Percentiles rank a stretch among this genome's conserved stretches.
Conservation (phyloP, 2,888 invertebrate genomes). For the Drosophila anomalata region DNA sequence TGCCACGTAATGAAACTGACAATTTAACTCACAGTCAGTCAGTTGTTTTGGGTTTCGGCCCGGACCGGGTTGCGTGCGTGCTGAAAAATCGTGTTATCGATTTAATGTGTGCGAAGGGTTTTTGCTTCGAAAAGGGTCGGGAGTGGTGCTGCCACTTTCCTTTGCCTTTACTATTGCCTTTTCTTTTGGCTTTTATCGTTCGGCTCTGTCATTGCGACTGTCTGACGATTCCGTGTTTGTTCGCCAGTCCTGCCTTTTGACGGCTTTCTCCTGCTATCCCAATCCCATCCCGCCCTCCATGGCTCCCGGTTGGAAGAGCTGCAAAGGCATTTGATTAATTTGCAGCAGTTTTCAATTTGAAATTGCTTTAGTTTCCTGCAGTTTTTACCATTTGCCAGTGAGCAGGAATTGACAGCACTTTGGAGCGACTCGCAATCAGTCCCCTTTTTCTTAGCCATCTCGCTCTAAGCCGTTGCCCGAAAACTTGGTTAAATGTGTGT, state of each 20-base stretch:
- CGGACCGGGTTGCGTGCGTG: constrained; percentile 60
- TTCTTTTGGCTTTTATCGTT: constrained; percentile 56
- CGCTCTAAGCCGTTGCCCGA: constrained; percentile 18
- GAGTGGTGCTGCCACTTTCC: neutral
- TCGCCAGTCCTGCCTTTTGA: constrained; percentile 47
- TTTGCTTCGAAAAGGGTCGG: constrained; percentile 40
- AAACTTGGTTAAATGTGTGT: neutral
- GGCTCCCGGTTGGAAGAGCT: constrained; percentile 7
- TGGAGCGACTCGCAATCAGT: neutral
- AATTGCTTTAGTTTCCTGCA: constrained; percentile 66
- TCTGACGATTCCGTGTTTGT: constrained; percentile 64
- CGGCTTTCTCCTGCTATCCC: constrained; percentile 12
- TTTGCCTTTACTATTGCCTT: constrained; percentile 14
- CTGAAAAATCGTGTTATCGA: constrained; percentile 80
- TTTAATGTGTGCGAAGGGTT: constrained; percentile 73
- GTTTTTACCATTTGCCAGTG: constrained; percentile 24
- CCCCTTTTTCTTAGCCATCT: neutral
- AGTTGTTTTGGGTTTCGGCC: constrained; percentile 44
- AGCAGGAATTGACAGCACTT: constrained; percentile 47
- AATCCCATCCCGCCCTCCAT: neutral
- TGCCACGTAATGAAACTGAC: constrained; percentile 77
- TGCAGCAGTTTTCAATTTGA: constrained; percentile 75
- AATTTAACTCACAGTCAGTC: constrained; percentile 71
- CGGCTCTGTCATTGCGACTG: constrained; percentile 54
- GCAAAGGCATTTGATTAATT: constrained; percentile 74